phyloP scores from a whole-genome alignment of 1,140 invertebrate genomes.

The Neomicropteryx cornuta region DNA sequence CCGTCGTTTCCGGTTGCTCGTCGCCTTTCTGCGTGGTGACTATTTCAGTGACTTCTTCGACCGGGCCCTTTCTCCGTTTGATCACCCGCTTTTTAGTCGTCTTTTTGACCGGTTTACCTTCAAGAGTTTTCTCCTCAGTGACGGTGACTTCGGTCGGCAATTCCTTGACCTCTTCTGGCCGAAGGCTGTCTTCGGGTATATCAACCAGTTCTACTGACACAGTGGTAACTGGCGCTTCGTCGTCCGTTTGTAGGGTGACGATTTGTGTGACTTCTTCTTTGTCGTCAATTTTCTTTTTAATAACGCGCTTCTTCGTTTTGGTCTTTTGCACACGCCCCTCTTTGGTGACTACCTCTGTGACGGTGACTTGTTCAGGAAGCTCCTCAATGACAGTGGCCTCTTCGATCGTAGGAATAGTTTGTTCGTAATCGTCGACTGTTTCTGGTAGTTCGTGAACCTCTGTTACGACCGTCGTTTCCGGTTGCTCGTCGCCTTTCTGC shows the following conservation, averaged over 20 bases:
- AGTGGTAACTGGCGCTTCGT: no score
- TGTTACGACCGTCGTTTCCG: conserved; percentile 5
- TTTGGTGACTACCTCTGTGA: conserved; percentile 12
- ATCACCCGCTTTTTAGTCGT: no score
- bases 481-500: conserved; percentile 14
- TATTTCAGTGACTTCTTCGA: no score
- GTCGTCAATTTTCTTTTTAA: conserved; percentile 10
- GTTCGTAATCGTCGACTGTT: conserved; percentile 8
- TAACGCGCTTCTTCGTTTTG: conserved; percentile 14
- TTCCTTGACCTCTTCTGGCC: no score
- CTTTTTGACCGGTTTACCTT: no score
- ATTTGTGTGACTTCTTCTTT: conserved; percentile 12
- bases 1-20: no score
- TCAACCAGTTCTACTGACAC: no score
- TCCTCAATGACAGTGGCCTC: conserved; percentile 11
- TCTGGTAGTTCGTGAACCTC: conserved; percentile 15
- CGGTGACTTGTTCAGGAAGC: conserved; percentile 16
- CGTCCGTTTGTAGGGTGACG: conserved; percentile 12
- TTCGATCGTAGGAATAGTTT: conserved; percentile 7
- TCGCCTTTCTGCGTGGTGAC: no score
- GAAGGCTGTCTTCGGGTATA: no score
- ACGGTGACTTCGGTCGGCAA: no score
- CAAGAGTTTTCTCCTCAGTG: no score
- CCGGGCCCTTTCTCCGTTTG: no score
- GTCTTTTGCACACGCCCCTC: conserved; percentile 12